Base-by-base conservation (phyloP, 2,113 vertebrate genomes). In the Perognathus longimembris region DNA sequence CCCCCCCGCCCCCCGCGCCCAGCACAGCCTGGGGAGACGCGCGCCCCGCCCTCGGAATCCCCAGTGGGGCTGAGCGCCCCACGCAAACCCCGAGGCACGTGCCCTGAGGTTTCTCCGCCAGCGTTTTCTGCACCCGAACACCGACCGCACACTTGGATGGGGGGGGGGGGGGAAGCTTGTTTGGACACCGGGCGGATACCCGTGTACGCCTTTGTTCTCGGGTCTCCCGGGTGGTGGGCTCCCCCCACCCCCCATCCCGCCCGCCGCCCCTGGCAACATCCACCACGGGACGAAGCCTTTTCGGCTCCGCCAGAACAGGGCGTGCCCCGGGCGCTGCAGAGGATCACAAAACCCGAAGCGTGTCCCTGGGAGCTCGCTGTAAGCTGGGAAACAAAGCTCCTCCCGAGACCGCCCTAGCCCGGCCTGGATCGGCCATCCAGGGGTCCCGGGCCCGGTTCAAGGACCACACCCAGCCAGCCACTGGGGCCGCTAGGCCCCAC, bases 331-430 rank as follows among this genome's bases (percentile, higher is more conserved):
- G 86, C 94, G 88, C 92, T 70, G 88, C 70, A 20, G 78, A 82
- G 54, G 10, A 81, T 82, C 90, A 40, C 90, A 78, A 88, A 89
- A 88, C 82, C 90, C 76, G 10, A 42, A 85, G 21, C 61, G 64
- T 66, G 85, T 88, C 87, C 81, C 92, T 28, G 7, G 4, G 32
- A 91, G 54, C 38, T 69, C 15, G 40, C 59, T 76, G 61, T 73
- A 59, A 61, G 75, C 74, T 11, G 1, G 70, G 79, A 94, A 95
- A 96, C 96, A 97, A 96, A 96, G 96, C 92, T 96, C 75, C 78
- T 34, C 7, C 8, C 30, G 5, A 32, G 61, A 38, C 54, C 75
- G 32, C 66, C 34, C 67, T 61, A 61, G 34, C 34, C 61, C 4
- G 73, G 38, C 74, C 38, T 14, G 32, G 85, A 73, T 42, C 64